Percentiles rank a stretch among this genome's conserved stretches.
Evolutionary conservation across 2,888 invertebrate genomes (phyloP).

Genomic region (Mycalesis mineus): DNA sequence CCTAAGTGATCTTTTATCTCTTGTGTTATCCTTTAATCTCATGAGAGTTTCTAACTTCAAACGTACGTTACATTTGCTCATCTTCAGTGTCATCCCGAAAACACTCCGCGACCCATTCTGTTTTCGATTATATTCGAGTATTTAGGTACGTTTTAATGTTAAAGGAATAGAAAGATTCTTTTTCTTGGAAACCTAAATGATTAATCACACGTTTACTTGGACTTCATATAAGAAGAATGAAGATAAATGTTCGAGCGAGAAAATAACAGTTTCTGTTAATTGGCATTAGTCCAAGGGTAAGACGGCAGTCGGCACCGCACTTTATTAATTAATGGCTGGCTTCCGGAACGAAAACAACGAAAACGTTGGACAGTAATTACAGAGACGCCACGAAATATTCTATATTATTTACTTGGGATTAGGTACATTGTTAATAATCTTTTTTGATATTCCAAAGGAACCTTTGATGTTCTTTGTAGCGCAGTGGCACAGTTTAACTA

Average conservation of each 20-base stretch:
- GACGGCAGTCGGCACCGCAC: constrained; percentile 12
- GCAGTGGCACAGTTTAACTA: too few relatives aligned
- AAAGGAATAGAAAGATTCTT: too few relatives aligned
- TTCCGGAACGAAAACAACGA: constrained; percentile 16
- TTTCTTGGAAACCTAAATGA: not conserved
- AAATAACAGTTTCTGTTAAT: constrained; percentile 16
- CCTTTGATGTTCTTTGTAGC: too few relatives aligned
- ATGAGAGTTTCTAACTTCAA: too few relatives aligned
- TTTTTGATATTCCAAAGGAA: not conserved
- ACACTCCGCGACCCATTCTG: too few relatives aligned
- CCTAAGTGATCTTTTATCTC: too few relatives aligned
- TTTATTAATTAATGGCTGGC: constrained; percentile 22
- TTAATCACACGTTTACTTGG: not conserved
- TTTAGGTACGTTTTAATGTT: too few relatives aligned
- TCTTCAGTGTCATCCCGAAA: too few relatives aligned
- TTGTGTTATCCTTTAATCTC: too few relatives aligned
- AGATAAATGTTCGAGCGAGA: constrained; percentile 2
- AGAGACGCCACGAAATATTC: not conserved
- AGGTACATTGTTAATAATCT: not conserved
- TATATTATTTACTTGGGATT: not conserved
- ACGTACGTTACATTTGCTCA: too few relatives aligned
- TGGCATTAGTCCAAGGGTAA: constrained; percentile 18
- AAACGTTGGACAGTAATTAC: constrained; percentile 1
- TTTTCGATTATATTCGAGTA: too few relatives aligned
- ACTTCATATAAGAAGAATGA: constrained; percentile 1